Evolutionary conservation across 2,113 vertebrate genomes (phyloP).

Genomic region (Ranitomeya imitator): DNA sequence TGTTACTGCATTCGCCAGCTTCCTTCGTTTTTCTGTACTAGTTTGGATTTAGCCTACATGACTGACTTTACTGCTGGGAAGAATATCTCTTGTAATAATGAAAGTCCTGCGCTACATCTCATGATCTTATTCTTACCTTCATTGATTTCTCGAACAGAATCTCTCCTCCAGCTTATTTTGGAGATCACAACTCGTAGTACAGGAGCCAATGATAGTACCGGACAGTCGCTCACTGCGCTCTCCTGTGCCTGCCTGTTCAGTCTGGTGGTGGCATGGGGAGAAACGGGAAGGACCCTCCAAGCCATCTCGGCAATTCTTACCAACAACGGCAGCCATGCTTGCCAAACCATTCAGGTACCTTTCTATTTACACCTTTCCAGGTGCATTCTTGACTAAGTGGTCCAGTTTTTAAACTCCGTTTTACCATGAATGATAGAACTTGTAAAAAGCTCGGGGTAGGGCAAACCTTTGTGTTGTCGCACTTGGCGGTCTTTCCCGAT

Average conservation of each 20-base stretch:
- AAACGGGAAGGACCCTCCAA: constrained; percentile 94
- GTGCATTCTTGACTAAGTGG: neutral
- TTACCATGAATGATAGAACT: neutral
- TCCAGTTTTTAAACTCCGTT: neutral
- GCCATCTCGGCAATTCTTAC: constrained; percentile 97
- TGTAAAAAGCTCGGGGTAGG: neutral
- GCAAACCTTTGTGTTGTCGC: too few species aligned
- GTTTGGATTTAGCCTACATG: neutral
- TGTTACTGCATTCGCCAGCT: too few species aligned
- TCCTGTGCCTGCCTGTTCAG: constrained; percentile 99
- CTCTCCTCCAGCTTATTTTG: constrained; percentile 93
- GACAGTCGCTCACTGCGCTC: constrained; percentile 92
- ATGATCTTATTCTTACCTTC: neutral
- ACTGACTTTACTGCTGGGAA: neutral
- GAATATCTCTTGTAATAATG: neutral
- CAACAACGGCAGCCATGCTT: constrained; percentile 98
- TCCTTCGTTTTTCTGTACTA: too few species aligned
- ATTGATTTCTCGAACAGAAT: constrained; percentile 76
- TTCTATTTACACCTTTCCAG: constrained; percentile 37
- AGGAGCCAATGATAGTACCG: constrained; percentile 91
- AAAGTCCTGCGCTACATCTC: neutral
- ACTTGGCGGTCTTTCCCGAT: too few species aligned
- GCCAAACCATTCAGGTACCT: constrained; percentile 95
- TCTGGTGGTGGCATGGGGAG: constrained; percentile 96
- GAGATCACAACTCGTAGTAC: constrained; percentile 97